phyloP scores from a whole-genome alignment of 2,113 vertebrate genomes.

The Sisor rabdophorus region DNA sequence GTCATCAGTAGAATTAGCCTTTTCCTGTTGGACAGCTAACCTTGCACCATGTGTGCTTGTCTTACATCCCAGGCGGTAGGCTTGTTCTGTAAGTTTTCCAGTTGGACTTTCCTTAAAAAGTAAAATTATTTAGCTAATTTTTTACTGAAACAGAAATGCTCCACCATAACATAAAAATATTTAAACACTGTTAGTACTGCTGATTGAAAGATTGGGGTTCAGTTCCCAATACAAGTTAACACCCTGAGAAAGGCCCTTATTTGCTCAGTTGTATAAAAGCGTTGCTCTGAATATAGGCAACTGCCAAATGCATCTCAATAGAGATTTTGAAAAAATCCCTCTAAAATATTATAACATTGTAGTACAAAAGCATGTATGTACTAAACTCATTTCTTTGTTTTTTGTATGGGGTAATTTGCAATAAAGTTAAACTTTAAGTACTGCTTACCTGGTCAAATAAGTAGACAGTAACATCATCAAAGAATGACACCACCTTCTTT shows the following conservation, averaged over 20 bases:
- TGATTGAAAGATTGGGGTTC: neutral
- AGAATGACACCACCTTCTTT: slow-evolving; percentile 94
- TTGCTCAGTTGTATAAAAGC: too few relatives aligned
- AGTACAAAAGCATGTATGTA: neutral
- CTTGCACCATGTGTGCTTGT: slow-evolving; percentile 46
- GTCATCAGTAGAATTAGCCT: slow-evolving; percentile 55
- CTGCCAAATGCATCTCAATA: too few relatives aligned
- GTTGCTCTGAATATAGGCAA: too few relatives aligned
- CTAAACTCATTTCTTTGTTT: too few relatives aligned
- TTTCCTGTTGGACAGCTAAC: slow-evolving; percentile 50
- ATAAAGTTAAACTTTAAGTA: neutral
- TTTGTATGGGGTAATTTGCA: too few relatives aligned
- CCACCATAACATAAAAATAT: too few relatives aligned
- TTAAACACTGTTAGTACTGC: too few relatives aligned
- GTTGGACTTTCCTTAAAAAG: slow-evolving; percentile 85
- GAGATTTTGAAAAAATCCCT: neutral
- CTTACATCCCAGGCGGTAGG: slow-evolving; percentile 64
- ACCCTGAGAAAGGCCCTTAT: too few relatives aligned
- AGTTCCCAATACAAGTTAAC: too few relatives aligned
- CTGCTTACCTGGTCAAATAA: slow-evolving; percentile 89
- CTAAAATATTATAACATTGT: neutral
- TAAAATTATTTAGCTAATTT: neutral
- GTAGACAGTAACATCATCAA: slow-evolving; percentile 92
- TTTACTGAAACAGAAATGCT: neutral
- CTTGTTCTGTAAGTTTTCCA: slow-evolving; percentile 76